Conservation (phyloP, 2,797 vertebrate species). For the Tiaroga cobitis region DNA sequence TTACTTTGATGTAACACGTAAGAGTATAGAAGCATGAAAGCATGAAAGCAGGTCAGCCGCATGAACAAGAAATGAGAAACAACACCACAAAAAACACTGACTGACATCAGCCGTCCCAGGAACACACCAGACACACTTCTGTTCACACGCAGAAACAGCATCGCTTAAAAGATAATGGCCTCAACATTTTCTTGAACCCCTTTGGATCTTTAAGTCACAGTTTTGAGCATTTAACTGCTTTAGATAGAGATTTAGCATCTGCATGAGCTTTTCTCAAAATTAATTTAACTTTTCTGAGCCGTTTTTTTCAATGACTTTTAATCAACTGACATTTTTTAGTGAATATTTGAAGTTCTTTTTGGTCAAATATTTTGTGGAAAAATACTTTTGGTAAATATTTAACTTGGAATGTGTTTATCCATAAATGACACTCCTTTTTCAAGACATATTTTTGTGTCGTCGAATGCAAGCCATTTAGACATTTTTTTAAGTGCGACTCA, state of each 20-base stretch:
- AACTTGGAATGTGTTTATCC: not conserved
- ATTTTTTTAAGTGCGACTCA: not conserved
- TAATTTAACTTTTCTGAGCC: not conserved
- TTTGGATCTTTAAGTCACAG: no score
- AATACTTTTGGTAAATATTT: not conserved
- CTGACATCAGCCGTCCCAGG: not conserved
- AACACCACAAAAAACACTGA: constrained; percentile 12
- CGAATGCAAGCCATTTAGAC: no score
- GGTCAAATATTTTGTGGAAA: not conserved
- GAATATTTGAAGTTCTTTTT: not conserved
- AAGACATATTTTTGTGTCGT: no score
- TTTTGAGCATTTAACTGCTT: not conserved
- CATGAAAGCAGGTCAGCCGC: constrained; percentile 43
- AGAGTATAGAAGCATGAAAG: not conserved
- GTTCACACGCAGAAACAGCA: not conserved
- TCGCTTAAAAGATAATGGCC: not conserved
- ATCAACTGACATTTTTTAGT: not conserved
- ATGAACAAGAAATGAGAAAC: not conserved
- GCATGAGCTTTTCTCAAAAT: not conserved
- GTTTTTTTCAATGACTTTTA: not conserved
- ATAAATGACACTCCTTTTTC: not conserved
- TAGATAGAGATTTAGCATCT: not conserved
- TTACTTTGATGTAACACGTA: not conserved
- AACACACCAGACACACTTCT: not conserved
- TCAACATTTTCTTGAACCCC: not conserved